Percentiles rank a stretch among this genome's conserved stretches.
Evolutionary conservation across 2,797 vertebrate genomes (phyloP).

Genomic region (Gambelia wislizenii): DNA sequence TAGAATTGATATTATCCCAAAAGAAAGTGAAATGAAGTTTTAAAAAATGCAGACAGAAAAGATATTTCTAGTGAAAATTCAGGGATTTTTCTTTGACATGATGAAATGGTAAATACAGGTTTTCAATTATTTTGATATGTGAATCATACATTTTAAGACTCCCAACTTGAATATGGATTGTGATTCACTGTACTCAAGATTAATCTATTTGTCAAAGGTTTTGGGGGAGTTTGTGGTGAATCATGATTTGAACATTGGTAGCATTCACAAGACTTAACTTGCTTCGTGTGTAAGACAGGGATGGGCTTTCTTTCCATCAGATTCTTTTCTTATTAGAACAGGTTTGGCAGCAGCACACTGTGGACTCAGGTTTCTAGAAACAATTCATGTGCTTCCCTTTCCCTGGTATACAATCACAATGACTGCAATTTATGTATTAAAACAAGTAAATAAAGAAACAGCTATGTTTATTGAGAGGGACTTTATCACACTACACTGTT

Average conservation of each 20-base stretch:
- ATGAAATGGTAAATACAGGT: not conserved
- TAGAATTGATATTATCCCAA: not conserved
- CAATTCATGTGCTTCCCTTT: too few relatives aligned
- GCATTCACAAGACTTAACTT: not conserved
- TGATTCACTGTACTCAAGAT: constrained; percentile 2
- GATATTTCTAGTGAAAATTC: constrained; percentile 42
- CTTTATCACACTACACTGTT: too few relatives aligned
- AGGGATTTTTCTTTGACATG: constrained; percentile 29
- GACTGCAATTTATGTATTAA: too few relatives aligned
- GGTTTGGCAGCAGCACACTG: too few relatives aligned
- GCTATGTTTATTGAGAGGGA: too few relatives aligned
- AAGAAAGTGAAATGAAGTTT: not conserved
- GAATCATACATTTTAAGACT: not conserved
- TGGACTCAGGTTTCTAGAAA: too few relatives aligned
- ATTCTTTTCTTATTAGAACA: too few relatives aligned
- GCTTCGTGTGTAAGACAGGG: not conserved
- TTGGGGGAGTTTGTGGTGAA: not conserved
- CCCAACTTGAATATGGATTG: not conserved
- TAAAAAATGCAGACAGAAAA: constrained; percentile 17
- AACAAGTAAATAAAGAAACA: too few relatives aligned
- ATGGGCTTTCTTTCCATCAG: too few relatives aligned
- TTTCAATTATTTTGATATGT: not conserved
- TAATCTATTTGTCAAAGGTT: constrained; percentile 12
- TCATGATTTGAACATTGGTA: constrained; percentile 5
- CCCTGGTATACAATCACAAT: too few relatives aligned